Conservation (phyloP, 1,140 invertebrate species). For the Bombus waltoni region DNA sequence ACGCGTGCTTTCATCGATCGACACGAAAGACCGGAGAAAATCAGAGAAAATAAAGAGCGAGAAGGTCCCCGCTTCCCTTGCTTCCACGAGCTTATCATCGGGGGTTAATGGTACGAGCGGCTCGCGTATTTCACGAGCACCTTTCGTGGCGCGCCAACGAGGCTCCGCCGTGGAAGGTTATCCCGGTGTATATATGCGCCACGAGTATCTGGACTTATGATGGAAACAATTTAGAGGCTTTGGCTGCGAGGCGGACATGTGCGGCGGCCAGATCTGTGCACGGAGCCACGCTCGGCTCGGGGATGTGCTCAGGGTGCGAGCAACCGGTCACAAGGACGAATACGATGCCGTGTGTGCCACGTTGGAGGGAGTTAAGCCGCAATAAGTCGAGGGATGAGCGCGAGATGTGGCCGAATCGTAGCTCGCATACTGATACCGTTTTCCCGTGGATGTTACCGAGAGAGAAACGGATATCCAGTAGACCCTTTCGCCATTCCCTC, state of each 20-base stretch:
- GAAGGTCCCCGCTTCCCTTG: background rate
- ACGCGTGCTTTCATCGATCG: background rate
- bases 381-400: conserved; percentile 83
- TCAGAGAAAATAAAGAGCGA: background rate
- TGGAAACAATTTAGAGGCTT: conserved; percentile 83
- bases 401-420: conserved; percentile 82
- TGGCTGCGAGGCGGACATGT: conserved; percentile 71
- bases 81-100: conserved; percentile 65
- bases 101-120: conserved; percentile 75
- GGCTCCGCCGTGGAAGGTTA: conserved; percentile 71
- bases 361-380: conserved; percentile 79
- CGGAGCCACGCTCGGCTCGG: conserved; percentile 13
- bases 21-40: background rate
- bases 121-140: conserved; percentile 70
- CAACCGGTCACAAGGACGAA: conserved; percentile 62
- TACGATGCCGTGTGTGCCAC: conserved; percentile 64
- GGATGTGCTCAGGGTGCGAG: conserved; percentile 64
- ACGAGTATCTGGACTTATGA: conserved; percentile 83
- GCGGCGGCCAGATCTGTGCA: conserved; percentile 58
- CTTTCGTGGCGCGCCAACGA: conserved; percentile 45
- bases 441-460: conserved; percentile 51
- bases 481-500: background rate
- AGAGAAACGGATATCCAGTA: conserved; percentile 51
- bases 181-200: conserved; percentile 80
- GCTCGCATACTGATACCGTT: conserved; percentile 82